Base-by-base conservation (phyloP, 2,113 vertebrate genomes). In the Ondatra zibethicus region DNA sequence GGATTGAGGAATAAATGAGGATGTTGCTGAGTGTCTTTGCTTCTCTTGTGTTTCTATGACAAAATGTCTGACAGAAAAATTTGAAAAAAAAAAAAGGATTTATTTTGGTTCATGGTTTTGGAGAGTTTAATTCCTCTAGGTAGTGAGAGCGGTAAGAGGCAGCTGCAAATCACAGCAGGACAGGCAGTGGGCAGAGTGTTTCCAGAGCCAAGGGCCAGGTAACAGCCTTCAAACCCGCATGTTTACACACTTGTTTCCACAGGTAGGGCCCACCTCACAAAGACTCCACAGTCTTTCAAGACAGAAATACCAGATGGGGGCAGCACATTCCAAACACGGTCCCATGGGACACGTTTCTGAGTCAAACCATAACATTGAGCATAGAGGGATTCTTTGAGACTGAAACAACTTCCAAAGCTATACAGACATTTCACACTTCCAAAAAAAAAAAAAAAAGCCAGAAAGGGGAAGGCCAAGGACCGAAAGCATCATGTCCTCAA, bases 391-490 rank as follows among this genome's bases (percentile, higher is more conserved):
- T n/a, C 5, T 39, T 11, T 14, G 39, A 63, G 47, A 75, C 10
- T 72, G 84, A 80, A 14, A 87, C 31, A 61, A 23, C 63, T 39
- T 85, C 36, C 66, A 92, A 90, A 88, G 66, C 5, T 0, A 50
- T 14, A 36, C 19, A 36, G 42, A n/a, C 58, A 1, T 76, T 87
- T 96, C 19, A 0, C 5, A 36, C 23, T 93, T 92, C 58, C 39
- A 87, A 52, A 88, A 88, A 94, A 88, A 87, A 42, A 36, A 87
- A 52, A 88, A 88, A 94, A 88, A 87, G 47, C 23, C 52, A 75
- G 42, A 68, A 10, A 55, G 45, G 14, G 21, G 25, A 66, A 70
- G 65, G 42, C 47, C 82, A 91, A 31, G 16, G 65, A 87, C 25
- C 68, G 47, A 55, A 96, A 42, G 39, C 45, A 50, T 52, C 31